A percentile compares a stretch with the other conserved stretches of the same genome.
phyloP scores from a whole-genome alignment of 2,797 vertebrate species.

The Danio albolineatus region DNA sequence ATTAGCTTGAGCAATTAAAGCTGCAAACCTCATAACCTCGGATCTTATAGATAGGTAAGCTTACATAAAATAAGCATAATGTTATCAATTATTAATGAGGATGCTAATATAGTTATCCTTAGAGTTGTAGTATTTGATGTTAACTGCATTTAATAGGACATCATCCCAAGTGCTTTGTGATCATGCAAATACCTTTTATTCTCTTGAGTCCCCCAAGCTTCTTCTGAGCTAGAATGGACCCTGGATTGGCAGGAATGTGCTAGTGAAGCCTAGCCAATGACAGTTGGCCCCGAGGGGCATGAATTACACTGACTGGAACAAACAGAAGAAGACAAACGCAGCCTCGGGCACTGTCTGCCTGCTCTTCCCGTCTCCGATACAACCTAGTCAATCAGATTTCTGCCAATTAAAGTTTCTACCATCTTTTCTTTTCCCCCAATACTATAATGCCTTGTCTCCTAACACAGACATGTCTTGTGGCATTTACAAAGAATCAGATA shows the following conservation, averaged over 20 bases:
- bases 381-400: slow-evolving; percentile 79
- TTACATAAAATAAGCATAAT: too few species aligned
- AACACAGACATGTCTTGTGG: slow-evolving; percentile 56
- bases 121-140: too few species aligned
- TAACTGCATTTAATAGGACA: too few species aligned
- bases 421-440: slow-evolving; percentile 60
- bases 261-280: slow-evolving; percentile 78
- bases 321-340: slow-evolving; percentile 78
- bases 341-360: slow-evolving; percentile 71
- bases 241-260: slow-evolving; percentile 78
- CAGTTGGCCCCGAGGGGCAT: slow-evolving; percentile 76
- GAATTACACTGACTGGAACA: slow-evolving; percentile 78
- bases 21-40: too few species aligned
- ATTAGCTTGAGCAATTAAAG: too few species aligned
- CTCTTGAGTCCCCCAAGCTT: slow-evolving; percentile 62
- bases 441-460: slow-evolving; percentile 56
- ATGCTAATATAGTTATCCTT: too few species aligned
- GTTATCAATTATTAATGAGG: too few species aligned
- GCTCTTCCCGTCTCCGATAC: slow-evolving; percentile 76
- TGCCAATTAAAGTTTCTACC: slow-evolving; percentile 78
- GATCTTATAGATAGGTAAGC: too few species aligned
- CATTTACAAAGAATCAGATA: slow-evolving; percentile 34
- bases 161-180: background rate
- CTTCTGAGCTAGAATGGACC: slow-evolving; percentile 73
- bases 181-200: background rate